Evolutionary conservation across 2,888 invertebrate genomes (phyloP), one percentile per base, ranked within the genome.

Genomic region (Caradrina clavipalpis): DNA sequence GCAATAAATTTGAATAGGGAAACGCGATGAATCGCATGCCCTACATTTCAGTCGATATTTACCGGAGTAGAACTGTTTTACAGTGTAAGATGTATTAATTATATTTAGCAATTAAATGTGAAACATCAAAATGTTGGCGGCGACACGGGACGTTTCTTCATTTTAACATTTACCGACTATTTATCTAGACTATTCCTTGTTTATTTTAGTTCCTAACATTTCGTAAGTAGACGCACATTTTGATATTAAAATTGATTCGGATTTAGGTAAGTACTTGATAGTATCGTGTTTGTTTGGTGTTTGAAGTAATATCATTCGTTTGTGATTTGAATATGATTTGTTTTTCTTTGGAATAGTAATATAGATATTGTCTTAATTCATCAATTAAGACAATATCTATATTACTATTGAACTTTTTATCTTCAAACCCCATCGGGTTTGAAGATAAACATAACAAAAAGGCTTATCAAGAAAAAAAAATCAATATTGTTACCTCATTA

Each of bases 51-150:
- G 82, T 82, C 87, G 83, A 88, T 87, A 89, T 91, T 90, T 89
- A 89, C 88, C 87, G 86, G 79, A 89, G 86, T 87, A 84, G 88
- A 87, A 86, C 88, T 83, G 87, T 88, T 90, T 90, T 86, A 81
- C 85, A 69, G 82, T 81, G 82, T 86, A 86, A 84, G 84, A 92
- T 87, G 78, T 88, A 93, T 94, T 94, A 94, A 95, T 95, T 94
- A 94, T 94, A 93, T 94, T 92, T 90, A 91, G 94, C 93, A 94
- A 95, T 95, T 94, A 94, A 92, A 94, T 89, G 79, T 76, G 89
- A 87, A 87, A 91, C 90, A 92, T 93, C 91, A 91, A 92, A 93
- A 93, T 92, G 92, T 90, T 89, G 91, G 89, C 91, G 92, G 91
- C 92, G 91, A 93, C 88, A 92, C 91, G 93, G 84, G 69, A 89